Conservation (phyloP, 2,888 invertebrate genomes). For the Pristionchus entomophagus region DNA sequence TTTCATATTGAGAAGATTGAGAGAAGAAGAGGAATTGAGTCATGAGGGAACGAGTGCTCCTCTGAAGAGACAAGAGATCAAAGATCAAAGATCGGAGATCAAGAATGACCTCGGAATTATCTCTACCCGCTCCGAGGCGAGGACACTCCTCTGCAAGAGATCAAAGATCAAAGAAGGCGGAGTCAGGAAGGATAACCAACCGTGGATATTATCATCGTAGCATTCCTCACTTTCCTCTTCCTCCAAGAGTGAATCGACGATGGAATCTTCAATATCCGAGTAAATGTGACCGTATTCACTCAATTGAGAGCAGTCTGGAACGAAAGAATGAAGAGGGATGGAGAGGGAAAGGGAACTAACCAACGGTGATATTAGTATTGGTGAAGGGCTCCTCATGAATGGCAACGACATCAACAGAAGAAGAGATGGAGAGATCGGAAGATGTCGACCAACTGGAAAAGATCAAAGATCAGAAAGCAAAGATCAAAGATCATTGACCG, state of each 20-base stretch:
- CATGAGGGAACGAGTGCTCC: neutral
- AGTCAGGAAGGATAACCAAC: neutral
- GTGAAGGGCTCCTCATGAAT: neutral
- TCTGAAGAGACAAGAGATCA: neutral
- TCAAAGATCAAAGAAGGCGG: neutral
- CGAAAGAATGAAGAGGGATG: no score
- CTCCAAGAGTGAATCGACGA: neutral
- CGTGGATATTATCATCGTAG: constrained; percentile 8
- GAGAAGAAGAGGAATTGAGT: neutral
- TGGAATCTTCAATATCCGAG: constrained; percentile 4
- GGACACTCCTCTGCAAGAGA: neutral
- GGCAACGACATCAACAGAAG: constrained; percentile 4
- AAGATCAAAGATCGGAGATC: neutral
- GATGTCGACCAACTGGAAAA: constrained; percentile 28
- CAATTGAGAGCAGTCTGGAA: neutral
- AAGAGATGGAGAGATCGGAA: constrained; percentile 26
- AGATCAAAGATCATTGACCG: neutral
- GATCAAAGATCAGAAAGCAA: neutral
- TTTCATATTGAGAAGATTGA: neutral
- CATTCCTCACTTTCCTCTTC: neutral
- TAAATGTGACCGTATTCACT: neutral
- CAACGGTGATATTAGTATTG: neutral
- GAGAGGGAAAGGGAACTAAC: neutral
- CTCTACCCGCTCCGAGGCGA: constrained; percentile 6
- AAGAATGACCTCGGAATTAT: neutral